A percentile compares a stretch with the other conserved stretches of the same genome.
Conservation (phyloP, 2,113 vertebrate genomes). For the Hippolais icterina region DNA sequence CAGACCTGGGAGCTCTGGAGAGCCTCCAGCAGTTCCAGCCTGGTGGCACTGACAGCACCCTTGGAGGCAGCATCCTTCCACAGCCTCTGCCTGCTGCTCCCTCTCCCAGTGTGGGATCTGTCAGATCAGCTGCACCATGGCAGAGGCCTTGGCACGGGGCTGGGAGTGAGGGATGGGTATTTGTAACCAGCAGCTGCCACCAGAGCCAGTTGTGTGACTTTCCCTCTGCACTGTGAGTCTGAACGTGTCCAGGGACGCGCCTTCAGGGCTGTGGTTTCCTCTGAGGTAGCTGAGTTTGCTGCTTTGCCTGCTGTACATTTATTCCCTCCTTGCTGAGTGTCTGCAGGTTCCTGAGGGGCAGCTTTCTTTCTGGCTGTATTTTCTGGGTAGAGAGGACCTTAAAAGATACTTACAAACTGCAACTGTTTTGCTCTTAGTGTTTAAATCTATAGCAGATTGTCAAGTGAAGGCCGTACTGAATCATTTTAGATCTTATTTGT, state of each 20-base stretch:
- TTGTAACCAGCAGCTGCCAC: not conserved
- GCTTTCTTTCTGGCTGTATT: not conserved
- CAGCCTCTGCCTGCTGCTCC: not conserved
- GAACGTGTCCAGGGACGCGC: fast-evolving
- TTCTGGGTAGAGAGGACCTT: not conserved
- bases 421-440: not conserved
- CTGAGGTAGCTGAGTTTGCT: not conserved
- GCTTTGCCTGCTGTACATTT: not conserved
- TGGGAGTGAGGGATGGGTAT: not conserved
- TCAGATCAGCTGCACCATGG: fast-evolving
- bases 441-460: not conserved
- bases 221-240: not conserved
- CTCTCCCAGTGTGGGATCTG: fast-evolving
- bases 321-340: not conserved
- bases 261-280: not conserved
- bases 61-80: fast-evolving
- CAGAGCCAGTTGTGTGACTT: not conserved
- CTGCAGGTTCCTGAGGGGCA: not conserved
- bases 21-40: not conserved
- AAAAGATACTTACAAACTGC: not conserved
- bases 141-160: not conserved
- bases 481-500: not conserved
- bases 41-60: not conserved
- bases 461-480: not conserved
- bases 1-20: not conserved